A percentile compares a stretch with the other conserved stretches of the same genome.
Evolutionary conservation across 2,888 invertebrate genomes (phyloP).

Genomic region (Drosophila colorata): DNA sequence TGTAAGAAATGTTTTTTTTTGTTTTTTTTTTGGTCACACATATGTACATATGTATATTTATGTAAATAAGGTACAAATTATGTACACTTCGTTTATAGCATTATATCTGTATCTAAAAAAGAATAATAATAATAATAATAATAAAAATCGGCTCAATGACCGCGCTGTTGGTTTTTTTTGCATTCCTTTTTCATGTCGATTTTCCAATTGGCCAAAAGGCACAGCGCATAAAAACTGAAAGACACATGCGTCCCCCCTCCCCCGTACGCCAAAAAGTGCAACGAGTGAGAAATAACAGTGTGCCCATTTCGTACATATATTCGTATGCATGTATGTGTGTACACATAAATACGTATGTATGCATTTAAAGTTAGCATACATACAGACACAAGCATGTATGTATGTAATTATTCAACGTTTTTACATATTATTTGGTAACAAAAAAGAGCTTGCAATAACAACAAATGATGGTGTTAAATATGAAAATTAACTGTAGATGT

Average conservation of each 20-base stretch:
- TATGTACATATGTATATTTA: conserved; percentile 17
- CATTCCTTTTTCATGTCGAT: conserved; percentile 49
- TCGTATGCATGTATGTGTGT: conserved; percentile 12
- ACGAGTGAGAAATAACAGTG: conserved; percentile 59
- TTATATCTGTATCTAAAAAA: conserved; percentile 5
- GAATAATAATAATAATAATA: conserved; percentile 22
- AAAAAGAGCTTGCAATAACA: conserved; percentile 21
- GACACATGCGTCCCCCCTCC: conserved; percentile 23
- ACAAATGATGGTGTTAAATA: conserved; percentile 30
- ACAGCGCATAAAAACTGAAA: conserved; percentile 25
- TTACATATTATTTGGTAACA: conserved; percentile 31
- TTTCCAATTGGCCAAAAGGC: conserved; percentile 49
- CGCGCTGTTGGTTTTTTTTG: conserved; percentile 33
- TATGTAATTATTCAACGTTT: conserved; percentile 29
- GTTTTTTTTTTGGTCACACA: conserved; percentile 23
- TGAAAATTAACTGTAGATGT: conserved; percentile 45
- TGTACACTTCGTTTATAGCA: conserved; percentile 24
- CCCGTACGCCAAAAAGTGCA: conserved; percentile 51
- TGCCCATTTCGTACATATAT: conserved; percentile 40
- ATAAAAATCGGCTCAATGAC: conserved; percentile 47
- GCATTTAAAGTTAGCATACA: conserved; percentile 11
- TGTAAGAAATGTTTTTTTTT: conserved; percentile 44
- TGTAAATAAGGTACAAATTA: conserved; percentile 25
- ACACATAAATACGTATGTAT: conserved; percentile 15
- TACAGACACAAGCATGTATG: conserved; percentile 12